phyloP scores from a whole-genome alignment of 2,888 invertebrate genomes.

The Thymelicus sylvestris region DNA sequence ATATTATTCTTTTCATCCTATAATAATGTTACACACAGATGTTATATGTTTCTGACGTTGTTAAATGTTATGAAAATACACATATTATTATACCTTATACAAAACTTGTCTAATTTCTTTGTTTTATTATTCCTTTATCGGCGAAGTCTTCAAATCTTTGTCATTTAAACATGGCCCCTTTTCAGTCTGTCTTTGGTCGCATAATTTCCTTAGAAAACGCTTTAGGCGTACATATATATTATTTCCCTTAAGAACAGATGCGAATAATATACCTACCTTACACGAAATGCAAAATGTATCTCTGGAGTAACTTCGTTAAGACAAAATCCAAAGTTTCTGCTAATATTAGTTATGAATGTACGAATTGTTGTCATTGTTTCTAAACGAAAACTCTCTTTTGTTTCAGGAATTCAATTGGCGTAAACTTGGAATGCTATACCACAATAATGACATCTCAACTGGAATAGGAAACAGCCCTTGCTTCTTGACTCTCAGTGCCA shows the following conservation, averaged over 20 bases:
- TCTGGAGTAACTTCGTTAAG: neutral
- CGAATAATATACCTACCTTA: neutral
- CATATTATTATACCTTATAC: neutral
- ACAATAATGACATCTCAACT: slow-evolving; percentile 86
- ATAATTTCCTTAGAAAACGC: neutral
- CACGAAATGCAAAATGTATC: neutral
- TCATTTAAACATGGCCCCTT: neutral
- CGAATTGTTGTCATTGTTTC: neutral
- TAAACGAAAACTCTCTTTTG: slow-evolving; percentile 45
- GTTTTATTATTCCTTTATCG: neutral
- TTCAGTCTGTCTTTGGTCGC: neutral
- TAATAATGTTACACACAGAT: neutral
- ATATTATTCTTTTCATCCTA: neutral
- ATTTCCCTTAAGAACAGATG: neutral
- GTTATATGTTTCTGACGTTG: neutral
- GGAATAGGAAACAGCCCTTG: slow-evolving; percentile 91
- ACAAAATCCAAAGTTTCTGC: neutral
- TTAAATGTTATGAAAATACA: neutral
- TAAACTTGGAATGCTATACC: slow-evolving; percentile 88
- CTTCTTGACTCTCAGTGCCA: slow-evolving; percentile 89
- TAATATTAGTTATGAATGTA: neutral
- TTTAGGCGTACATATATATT: neutral
- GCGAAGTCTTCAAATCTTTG: neutral
- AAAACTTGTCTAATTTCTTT: neutral
- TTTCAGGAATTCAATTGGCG: slow-evolving; percentile 89